Evolutionary conservation across 1,140 invertebrate species (phyloP), one percentile per base, ranked within the genome.

Genomic region (Magallana ariakensis): DNA sequence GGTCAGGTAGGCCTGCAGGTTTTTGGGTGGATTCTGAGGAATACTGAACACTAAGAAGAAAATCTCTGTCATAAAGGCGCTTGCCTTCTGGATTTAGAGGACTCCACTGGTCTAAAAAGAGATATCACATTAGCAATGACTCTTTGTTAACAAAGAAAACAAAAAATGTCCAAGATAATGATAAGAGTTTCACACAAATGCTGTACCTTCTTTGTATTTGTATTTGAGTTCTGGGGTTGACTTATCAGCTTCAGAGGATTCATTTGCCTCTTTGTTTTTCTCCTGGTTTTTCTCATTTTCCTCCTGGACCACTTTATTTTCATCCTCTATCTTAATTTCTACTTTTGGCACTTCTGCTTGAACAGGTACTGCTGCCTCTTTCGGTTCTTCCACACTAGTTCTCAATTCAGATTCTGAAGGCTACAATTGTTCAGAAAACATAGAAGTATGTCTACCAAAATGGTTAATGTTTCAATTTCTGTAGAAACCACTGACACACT

Each of bases 81-180:
- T 97, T 97, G 0, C 97, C 97, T 90, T 95, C 95, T 15, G 95
- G 96, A 94, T 98, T 98, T 19, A 96, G 92, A 10, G 97, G 98
- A 88, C 97, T 97, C 97, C 97, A 98, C 95, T 98, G 97, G 92
- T 97, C 97, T 96, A 90, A 93, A 93, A 90, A 84, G 16, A 85
- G 15, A 88, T 15, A 6, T 46, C 33, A 46, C 5, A 46, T 46
- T 46, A 46, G 33, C 5, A 11, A 83, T 66, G n/a, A 46, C 19
- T 57, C 5, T 16, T 46, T 55, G n/a, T 56, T 15, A 19, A 9
- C 8, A 86, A 33, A 58, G 84, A 11, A 66, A 46, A 83, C 46
- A 22, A 16, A 62, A 62, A n/a, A n/a, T n/a, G n/a, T n/a, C n/a
- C n/a, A n/a, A 62, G 2, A 62, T 16, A 62, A 1, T 62, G 33